phyloP scores from a whole-genome alignment of 2,888 invertebrate genomes.

The Melikaiella ostensackeni region DNA sequence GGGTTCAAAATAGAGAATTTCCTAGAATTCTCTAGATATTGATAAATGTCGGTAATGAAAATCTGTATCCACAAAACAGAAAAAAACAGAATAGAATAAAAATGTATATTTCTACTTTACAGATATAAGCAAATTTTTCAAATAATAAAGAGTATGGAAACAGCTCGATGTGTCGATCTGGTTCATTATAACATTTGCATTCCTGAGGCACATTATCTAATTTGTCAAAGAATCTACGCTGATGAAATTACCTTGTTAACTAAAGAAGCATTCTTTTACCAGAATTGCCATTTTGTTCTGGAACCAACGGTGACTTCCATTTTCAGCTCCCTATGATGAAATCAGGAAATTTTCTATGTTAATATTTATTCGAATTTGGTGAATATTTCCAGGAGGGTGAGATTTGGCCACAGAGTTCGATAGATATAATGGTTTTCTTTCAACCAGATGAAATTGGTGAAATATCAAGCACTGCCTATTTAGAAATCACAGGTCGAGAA shows the following conservation, averaged over 20 bases:
- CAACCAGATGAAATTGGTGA: conserved; percentile 79
- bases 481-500: conserved; percentile 81
- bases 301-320: conserved; percentile 78
- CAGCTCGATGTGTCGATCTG: conserved; percentile 55
- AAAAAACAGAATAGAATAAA: background rate
- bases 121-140: conserved; percentile 58
- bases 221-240: conserved; percentile 75
- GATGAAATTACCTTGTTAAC: conserved; percentile 73
- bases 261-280: conserved; percentile 71
- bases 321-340: background rate
- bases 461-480: conserved; percentile 78
- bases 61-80: too few relatives aligned
- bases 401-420: conserved; percentile 80
- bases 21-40: too few relatives aligned
- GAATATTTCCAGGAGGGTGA: conserved; percentile 78
- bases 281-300: conserved; percentile 76
- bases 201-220: conserved; percentile 61
- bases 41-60: too few relatives aligned
- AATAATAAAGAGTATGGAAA: conserved; percentile 56
- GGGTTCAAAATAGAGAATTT: too few relatives aligned
- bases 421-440: conserved; percentile 80
- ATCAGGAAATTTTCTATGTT: background rate
- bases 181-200: conserved; percentile 61
- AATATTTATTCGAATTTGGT: conserved; percentile 39
- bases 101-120: background rate